A percentile compares a stretch with the other conserved stretches of the same genome.
Evolutionary conservation across 2,888 invertebrate species (phyloP).

Genomic region (Rhagium mordax): DNA sequence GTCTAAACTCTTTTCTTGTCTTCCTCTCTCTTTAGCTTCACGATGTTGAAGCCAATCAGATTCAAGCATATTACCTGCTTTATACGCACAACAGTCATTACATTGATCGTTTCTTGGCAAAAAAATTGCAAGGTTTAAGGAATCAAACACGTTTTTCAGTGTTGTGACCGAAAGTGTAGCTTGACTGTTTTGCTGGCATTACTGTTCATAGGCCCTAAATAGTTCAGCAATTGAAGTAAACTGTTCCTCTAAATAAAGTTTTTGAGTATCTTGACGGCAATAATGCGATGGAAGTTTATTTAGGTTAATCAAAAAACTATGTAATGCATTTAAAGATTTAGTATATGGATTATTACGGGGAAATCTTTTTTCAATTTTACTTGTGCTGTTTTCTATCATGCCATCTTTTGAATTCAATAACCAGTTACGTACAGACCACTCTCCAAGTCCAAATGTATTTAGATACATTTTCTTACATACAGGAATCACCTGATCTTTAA

Average conservation of each 20-base stretch:
- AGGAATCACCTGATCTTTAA: conserved; percentile 16
- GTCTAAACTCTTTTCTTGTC: conserved; percentile 37
- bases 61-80: conserved; percentile 5
- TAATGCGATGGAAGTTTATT: conserved; percentile 34
- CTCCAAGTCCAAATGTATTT: conserved; percentile 14
- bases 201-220: conserved; percentile 35
- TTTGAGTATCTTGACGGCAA: conserved; percentile 39
- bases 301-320: conserved; percentile 6
- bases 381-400: conserved; percentile 13
- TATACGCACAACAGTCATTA: conserved; percentile 8
- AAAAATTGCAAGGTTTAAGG: conserved; percentile 36
- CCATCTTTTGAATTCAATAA: conserved; percentile 2
- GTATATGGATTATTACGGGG: background rate
- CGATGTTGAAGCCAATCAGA: conserved; percentile 6
- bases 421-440: conserved; percentile 15
- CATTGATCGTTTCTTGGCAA: conserved; percentile 51
- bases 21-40: conserved; percentile 43
- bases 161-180: conserved; percentile 16
- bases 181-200: conserved; percentile 24
- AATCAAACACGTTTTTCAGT: conserved; percentile 13
- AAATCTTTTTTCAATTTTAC: background rate
- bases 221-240: conserved; percentile 39
- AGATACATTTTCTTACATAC: conserved; percentile 27
- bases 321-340: background rate
- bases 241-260: conserved; percentile 47